Evolutionary conservation across 2,113 vertebrate genomes (phyloP).

Genomic region (Meriones unguiculatus): DNA sequence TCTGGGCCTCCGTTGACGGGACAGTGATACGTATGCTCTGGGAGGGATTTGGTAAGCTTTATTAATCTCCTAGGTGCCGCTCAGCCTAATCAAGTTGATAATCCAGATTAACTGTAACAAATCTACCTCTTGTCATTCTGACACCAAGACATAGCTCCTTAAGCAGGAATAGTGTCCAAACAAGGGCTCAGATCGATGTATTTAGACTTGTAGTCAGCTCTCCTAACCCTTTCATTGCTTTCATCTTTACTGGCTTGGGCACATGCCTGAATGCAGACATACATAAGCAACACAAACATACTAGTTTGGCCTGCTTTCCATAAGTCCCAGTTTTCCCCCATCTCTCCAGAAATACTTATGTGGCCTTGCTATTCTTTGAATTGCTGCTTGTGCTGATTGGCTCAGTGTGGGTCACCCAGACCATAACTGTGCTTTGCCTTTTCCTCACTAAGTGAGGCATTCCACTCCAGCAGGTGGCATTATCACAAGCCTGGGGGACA

Average conservation of each 20-base stretch:
- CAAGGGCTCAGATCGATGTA: background rate
- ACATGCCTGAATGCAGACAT: background rate
- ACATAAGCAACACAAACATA: background rate
- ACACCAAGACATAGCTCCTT: too few relatives aligned
- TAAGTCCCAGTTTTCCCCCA: background rate
- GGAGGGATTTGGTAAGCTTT: background rate
- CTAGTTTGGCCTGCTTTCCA: background rate
- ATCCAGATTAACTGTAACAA: background rate
- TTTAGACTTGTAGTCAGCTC: background rate
- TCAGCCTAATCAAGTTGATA: background rate
- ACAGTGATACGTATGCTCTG: background rate
- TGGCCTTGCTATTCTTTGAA: background rate
- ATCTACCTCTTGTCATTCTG: too few relatives aligned
- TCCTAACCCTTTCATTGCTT: too few relatives aligned
- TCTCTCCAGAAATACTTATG: background rate
- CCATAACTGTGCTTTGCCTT: background rate
- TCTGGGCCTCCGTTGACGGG: background rate
- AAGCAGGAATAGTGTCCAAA: background rate
- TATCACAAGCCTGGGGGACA: background rate
- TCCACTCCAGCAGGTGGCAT: background rate
- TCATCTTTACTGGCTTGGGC: background rate
- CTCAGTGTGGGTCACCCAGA: background rate
- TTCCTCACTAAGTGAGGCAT: background rate
- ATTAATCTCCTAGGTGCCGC: background rate
- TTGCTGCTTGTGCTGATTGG: background rate